Conservation (phyloP, 2,797 vertebrate species). For the Poecilia wingei region DNA sequence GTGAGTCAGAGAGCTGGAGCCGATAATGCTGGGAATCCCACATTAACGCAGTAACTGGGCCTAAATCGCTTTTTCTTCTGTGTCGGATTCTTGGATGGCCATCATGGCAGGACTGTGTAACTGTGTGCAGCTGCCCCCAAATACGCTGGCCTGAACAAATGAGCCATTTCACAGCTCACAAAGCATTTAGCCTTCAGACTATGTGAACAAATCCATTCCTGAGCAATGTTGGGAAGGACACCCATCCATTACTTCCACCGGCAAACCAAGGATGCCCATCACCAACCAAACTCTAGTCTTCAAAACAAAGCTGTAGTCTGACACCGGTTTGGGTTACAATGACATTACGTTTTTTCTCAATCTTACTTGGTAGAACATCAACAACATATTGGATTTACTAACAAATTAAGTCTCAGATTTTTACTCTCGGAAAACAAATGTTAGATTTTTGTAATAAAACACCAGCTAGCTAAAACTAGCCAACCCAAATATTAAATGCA, state of each 20-base stretch:
- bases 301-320: background rate
- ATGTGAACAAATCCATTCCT: constrained; percentile 65
- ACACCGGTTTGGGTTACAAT: constrained; percentile 2
- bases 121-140: constrained; percentile 68
- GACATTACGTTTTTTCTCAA: background rate
- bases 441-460: background rate
- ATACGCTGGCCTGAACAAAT: constrained; percentile 65
- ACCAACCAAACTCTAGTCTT: background rate
- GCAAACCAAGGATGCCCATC: background rate
- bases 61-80: constrained; percentile 54
- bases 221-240: constrained; percentile 48
- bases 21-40: constrained; percentile 55
- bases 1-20: constrained; percentile 10
- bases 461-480: background rate
- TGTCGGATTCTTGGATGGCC: constrained; percentile 69
- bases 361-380: background rate
- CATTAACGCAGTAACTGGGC: constrained; percentile 53
- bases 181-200: constrained; percentile 68
- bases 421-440: background rate
- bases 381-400: background rate
- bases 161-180: constrained; percentile 76
- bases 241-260: constrained; percentile 47
- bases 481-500: background rate
- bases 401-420: background rate
- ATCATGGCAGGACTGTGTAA: constrained; percentile 58